Percentiles rank a stretch among this genome's conserved stretches.
Conservation (phyloP, 2,797 vertebrate genomes). For the Acropternis orthonyx region DNA sequence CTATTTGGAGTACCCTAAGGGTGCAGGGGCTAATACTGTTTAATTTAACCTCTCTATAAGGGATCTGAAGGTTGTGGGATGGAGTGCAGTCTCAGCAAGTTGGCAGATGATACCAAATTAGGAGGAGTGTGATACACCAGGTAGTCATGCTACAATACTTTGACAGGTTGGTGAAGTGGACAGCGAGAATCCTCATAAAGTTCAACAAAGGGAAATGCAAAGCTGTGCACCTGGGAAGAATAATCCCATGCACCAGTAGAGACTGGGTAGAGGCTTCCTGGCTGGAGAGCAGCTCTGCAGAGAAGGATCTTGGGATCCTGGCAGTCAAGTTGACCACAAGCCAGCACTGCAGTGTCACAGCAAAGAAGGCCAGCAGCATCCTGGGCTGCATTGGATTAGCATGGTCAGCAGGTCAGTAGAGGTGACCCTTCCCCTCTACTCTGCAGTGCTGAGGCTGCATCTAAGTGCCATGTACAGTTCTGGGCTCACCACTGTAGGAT, state of each 20-base stretch:
- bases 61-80: neutral
- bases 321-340: neutral
- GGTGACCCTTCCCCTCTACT: neutral
- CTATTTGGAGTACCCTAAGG: neutral
- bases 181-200: neutral
- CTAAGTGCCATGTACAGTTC: neutral
- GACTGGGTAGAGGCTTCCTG: neutral
- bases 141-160: neutral
- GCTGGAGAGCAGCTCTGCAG: neutral
- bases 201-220: neutral
- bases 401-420: neutral
- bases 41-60: neutral
- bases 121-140: neutral
- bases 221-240: neutral
- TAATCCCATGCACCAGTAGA: neutral
- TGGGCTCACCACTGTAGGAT: neutral
- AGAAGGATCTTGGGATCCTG: neutral
- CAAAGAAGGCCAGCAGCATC: neutral
- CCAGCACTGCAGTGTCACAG: neutral
- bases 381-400: neutral
- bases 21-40: neutral
- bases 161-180: neutral
- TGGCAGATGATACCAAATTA: neutral
- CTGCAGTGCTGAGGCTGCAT: neutral
- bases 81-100: neutral